Conservation (phyloP, 2,888 invertebrate species). For the Agrilus biguttatus region DNA sequence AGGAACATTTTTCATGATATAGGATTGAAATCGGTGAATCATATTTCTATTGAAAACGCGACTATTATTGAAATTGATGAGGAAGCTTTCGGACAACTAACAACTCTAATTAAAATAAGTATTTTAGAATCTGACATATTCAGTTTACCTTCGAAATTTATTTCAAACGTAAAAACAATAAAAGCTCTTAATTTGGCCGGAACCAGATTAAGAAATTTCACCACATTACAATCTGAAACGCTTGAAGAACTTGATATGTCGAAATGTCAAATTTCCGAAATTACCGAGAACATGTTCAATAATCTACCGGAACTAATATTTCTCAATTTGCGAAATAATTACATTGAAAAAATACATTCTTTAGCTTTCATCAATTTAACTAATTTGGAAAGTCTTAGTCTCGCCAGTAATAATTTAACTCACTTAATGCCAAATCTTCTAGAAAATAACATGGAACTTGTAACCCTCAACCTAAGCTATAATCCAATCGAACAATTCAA, state of each 20-base stretch:
- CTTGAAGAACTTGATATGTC: constrained; percentile 23
- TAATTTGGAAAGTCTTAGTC: constrained; percentile 55
- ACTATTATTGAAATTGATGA: constrained; percentile 50
- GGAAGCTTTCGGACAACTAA: constrained; percentile 53
- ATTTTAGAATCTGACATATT: constrained; percentile 54
- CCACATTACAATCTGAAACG: constrained; percentile 8
- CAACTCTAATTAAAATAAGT: constrained; percentile 51
- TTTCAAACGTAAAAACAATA: constrained; percentile 50
- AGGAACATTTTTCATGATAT: constrained; percentile 45
- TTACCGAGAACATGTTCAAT: constrained; percentile 48
- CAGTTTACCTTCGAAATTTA: constrained; percentile 52
- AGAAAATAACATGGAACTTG: constrained; percentile 47
- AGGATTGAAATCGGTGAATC: constrained; percentile 49
- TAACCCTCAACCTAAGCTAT: constrained; percentile 52
- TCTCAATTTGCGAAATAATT: constrained; percentile 54
- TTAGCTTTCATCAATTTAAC: constrained; percentile 46
- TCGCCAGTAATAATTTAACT: constrained; percentile 54
- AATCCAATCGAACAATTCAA: constrained; percentile 51
- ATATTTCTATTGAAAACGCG: constrained; percentile 55
- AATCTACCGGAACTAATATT: constrained; percentile 47
- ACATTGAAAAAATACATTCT: constrained; percentile 43
- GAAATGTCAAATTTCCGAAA: constrained; percentile 50
- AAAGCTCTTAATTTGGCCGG: constrained; percentile 39
- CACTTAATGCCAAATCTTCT: constrained; percentile 50
- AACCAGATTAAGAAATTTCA: constrained; percentile 15